Evolutionary conservation across 2,888 invertebrate species (phyloP), one percentile per base, ranked within the genome.

Genomic region (Chorisops tibialis): DNA sequence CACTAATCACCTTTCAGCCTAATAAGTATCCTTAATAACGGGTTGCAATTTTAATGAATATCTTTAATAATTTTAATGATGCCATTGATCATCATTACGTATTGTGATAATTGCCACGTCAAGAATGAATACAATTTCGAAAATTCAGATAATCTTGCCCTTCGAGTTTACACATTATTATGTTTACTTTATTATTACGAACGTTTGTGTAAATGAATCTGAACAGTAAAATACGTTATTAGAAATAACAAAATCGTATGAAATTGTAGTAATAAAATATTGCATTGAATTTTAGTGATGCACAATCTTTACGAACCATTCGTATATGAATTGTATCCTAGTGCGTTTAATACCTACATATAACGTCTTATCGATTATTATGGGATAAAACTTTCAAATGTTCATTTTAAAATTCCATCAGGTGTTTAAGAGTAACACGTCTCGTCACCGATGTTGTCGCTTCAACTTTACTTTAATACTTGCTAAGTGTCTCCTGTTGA

Each of bases 251-350:
- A 56, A 45, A 30, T 45, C 43, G 43, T 30, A 45, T 56, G 43
- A 56, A 43, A 56, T 18, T 56, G 45, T 30, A 43, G 56, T 30
- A 56, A 56, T 56, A 45, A 56, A 56, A 56, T 30, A n/a, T 56
- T 12, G 18, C 35, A 45, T 45, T 43, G 35, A 24, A 56, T 56
- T 45, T 24, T 43, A 35, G 18, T 35, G 39, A 14, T 54, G 54
- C 19, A 19, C 19, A 19, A 48, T 21, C 18, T 14, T 30, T 24
- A 14, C 16, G n/a, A 12, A n/a, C 14, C 38, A 38, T 24, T 37
- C 14, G 38, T 7, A 9, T 19, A 14, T 16, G n/a, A 18, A 24
- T n/a, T 6, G 52, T 22, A 21, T 18, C 30, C 6, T 12, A 14
- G 52, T 21, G 12, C 12, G 12, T 14, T 41, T 37, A 45, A 19